phyloP scores from a whole-genome alignment of 2,888 invertebrate species.

The Cosmorhoe ocellata region DNA sequence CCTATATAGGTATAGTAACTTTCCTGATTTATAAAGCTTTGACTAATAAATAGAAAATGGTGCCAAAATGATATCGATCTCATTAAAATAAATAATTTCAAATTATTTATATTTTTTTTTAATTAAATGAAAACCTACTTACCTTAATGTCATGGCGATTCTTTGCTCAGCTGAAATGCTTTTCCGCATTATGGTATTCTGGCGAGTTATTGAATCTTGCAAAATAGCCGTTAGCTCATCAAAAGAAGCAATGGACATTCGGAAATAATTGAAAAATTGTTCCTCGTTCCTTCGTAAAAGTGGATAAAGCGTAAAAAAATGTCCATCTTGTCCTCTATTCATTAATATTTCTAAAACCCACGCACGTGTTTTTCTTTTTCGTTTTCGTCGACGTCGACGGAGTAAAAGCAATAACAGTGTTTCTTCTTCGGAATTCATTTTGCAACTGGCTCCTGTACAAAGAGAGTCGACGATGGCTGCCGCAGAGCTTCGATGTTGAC shows the following conservation, averaged over 20 bases:
- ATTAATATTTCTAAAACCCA: slow-evolving; percentile 10
- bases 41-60: slow-evolving; percentile 12
- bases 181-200: slow-evolving; percentile 18
- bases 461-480: slow-evolving; percentile 5
- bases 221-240: slow-evolving; percentile 23
- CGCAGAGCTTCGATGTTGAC: slow-evolving; percentile 1
- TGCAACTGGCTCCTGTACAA: slow-evolving; percentile 11
- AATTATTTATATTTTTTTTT: slow-evolving; percentile 9
- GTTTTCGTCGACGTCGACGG: slow-evolving; percentile 2
- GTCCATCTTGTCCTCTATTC: slow-evolving; percentile 12
- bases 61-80: slow-evolving; percentile 12
- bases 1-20: slow-evolving; percentile 5
- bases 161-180: slow-evolving; percentile 22
- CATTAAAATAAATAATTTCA: slow-evolving; percentile 7
- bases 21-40: slow-evolving; percentile 10
- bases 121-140: slow-evolving; percentile 4
- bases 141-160: slow-evolving; percentile 20
- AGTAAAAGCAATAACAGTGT: slow-evolving; percentile 3
- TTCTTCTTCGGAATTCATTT: slow-evolving; percentile 9
- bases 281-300: slow-evolving; percentile 17
- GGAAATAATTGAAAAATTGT: slow-evolving; percentile 17
- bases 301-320: slow-evolving; percentile 18
- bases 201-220: slow-evolving; percentile 15
- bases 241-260: slow-evolving; percentile 21
- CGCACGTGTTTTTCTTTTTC: slow-evolving; percentile 1